Conservation (phyloP, 1,140 invertebrate species). For the Rhagoletis pomonella region DNA sequence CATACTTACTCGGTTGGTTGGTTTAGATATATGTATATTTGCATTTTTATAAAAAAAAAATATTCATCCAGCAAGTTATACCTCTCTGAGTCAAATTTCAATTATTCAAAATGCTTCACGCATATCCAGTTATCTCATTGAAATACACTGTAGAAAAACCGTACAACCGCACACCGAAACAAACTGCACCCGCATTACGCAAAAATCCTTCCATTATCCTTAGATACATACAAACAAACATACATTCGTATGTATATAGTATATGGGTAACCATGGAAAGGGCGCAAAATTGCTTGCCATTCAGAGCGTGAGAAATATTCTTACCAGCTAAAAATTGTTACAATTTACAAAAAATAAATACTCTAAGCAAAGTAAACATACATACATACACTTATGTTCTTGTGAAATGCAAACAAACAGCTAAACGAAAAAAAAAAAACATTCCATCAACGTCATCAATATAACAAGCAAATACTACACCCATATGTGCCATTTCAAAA, state of each 20-base stretch:
- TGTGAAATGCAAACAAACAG: neutral
- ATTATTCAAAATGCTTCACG: no score
- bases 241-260: no score
- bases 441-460: slow-evolving; percentile 31
- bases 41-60: no score
- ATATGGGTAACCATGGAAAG: neutral
- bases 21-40: no score
- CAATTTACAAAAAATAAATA: neutral
- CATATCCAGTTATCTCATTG: neutral
- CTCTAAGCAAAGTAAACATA: neutral
- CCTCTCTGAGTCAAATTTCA: neutral
- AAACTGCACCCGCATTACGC: slow-evolving; percentile 36
- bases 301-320: slow-evolving; percentile 14
- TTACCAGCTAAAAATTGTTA: neutral
- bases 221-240: neutral
- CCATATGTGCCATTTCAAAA: slow-evolving; percentile 17
- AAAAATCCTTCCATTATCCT: slow-evolving; percentile 18
- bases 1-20: no score
- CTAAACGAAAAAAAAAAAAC: neutral
- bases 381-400: neutral
- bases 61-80: neutral
- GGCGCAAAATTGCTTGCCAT: neutral
- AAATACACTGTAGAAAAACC: neutral
- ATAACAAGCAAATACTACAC: neutral
- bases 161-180: neutral